phyloP scores from a whole-genome alignment of 1,140 invertebrate genomes.

The Vanessa tameamea region DNA sequence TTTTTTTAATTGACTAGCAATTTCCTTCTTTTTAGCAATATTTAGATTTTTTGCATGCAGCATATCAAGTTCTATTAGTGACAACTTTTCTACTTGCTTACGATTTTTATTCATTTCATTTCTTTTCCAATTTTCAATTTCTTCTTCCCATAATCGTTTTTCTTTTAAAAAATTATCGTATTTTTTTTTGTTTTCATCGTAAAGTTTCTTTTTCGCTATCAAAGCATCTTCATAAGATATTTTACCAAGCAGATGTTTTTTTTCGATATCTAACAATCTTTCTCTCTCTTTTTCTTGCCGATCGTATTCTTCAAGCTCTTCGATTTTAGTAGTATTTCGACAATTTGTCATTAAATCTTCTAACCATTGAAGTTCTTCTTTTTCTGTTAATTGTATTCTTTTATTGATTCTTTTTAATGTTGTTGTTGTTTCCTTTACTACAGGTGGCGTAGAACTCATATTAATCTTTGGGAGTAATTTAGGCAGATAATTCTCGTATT shows the following conservation, averaged over 20 bases:
- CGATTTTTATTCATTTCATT: slow-evolving; percentile 74
- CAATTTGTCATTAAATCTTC: slow-evolving; percentile 74
- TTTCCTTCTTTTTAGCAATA: slow-evolving; percentile 69
- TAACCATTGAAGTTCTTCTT: slow-evolving; percentile 79
- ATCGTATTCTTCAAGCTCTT: slow-evolving; percentile 70
- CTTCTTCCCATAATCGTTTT: slow-evolving; percentile 68
- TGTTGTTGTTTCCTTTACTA: slow-evolving; percentile 74
- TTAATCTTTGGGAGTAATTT: slow-evolving; percentile 39
- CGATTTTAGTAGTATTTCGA: slow-evolving; percentile 62
- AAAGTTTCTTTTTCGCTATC: slow-evolving; percentile 76
- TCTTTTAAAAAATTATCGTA: slow-evolving; percentile 77
- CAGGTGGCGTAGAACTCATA: slow-evolving; percentile 40
- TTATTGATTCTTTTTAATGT: slow-evolving; percentile 78
- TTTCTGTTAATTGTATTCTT: slow-evolving; percentile 71
- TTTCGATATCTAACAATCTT: slow-evolving; percentile 78
- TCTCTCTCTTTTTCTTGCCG: slow-evolving; percentile 75
- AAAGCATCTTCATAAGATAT: slow-evolving; percentile 81
- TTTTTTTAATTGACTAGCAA: slow-evolving; percentile 69
- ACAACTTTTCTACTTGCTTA: slow-evolving; percentile 71
- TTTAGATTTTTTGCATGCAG: slow-evolving; percentile 73
- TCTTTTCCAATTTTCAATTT: slow-evolving; percentile 77
- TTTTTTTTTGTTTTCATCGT: slow-evolving; percentile 77
- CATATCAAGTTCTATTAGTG: slow-evolving; percentile 70
- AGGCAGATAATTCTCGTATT: slow-evolving; percentile 40
- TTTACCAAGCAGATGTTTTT: slow-evolving; percentile 81